A percentile compares a stretch with the other conserved stretches of the same genome.
These are phyloP conservation scores for Tribolium freemani DNA, from an alignment of 2,888 invertebrate species.

Conservation along the genomic window DNA sequence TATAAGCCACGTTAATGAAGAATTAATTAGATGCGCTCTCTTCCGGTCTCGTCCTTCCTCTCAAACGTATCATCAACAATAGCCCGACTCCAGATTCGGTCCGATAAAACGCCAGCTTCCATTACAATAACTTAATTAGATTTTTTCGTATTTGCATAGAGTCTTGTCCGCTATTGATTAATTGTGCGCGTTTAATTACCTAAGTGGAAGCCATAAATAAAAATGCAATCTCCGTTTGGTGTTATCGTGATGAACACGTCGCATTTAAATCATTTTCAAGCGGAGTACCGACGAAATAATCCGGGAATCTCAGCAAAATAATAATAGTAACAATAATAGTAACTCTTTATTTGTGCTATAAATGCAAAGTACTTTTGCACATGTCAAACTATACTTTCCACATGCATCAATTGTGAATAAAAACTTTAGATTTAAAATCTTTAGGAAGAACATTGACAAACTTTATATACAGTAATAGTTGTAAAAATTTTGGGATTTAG, in stretches of 20 bases:
- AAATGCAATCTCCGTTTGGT: conserved; percentile 48
- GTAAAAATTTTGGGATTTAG: no score
- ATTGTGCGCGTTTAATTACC: conserved; percentile 54
- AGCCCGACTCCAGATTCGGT: neutral
- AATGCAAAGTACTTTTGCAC: no score
- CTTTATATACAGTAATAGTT: no score
- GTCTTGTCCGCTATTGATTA: conserved; percentile 49
- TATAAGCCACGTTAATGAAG: neutral
- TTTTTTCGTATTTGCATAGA: conserved; percentile 49
- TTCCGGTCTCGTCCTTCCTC: conserved; percentile 19
- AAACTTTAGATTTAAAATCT: no score
- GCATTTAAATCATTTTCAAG: conserved; percentile 40
- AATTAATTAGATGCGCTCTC: neutral
- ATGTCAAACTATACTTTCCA: no score
- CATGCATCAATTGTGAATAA: no score
- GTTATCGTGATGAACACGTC: conserved; percentile 50
- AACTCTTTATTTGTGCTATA: no score
- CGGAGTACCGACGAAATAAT: conserved; percentile 8
- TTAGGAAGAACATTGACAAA: no score
- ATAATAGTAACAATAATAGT: neutral
- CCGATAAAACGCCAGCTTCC: conserved; percentile 41
- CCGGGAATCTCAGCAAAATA: neutral
- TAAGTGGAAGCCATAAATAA: conserved; percentile 55
- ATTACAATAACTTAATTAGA: conserved; percentile 52
- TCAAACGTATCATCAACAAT: conserved; percentile 11